Evolutionary conservation across 2,888 invertebrate genomes (phyloP), one percentile per base, ranked within the genome.

Genomic region (Octonoba sinensis): DNA sequence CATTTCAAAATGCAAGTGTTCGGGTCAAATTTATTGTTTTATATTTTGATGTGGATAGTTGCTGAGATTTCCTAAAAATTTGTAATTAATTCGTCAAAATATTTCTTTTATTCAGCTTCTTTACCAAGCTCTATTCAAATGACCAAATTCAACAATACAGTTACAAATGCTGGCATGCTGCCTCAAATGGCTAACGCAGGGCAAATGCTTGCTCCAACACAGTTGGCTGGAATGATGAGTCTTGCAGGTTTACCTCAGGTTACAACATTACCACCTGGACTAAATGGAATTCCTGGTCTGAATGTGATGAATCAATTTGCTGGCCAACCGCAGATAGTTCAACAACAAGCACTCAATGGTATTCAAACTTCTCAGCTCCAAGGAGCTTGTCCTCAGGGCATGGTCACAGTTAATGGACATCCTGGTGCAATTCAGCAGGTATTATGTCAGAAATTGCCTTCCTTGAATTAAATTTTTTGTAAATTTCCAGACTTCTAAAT

Each of bases 221-320:
- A 77, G 36, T 59, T 83, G 11, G 77, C 83, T 27, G 78, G 78
- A 3, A 83, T 83, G 83, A 83, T 83, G 83, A 78, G 79, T 57
- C 62, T 84, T 22, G 74, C 79, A 22, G 82, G 84, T 27, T 65
- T 84, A 16, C 83, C 79, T 49, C 84, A 84, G 62, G 78, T 84
- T 22, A 67, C 84, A 6, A 74, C 83, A n/a, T 60, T 83, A 51
- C 36, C 36, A 36, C 47, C 72, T 1, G 76, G 72, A 11, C 15
- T 77, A 15, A 76, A 76, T 44, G 84, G 84, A 4, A 71, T 83
- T n/a, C 75, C 74, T 15, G 82, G 82, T 36, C 65, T 82, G 56
- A 83, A 81, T 70, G 78, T 72, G 20, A 57, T 82, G 47, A 71
- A 78, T 18, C 73, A 79, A 49, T 12, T 83, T 13, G 51, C 66